phyloP scores from a whole-genome alignment of 2,113 vertebrate species.

The Austrofundulus limnaeus region DNA sequence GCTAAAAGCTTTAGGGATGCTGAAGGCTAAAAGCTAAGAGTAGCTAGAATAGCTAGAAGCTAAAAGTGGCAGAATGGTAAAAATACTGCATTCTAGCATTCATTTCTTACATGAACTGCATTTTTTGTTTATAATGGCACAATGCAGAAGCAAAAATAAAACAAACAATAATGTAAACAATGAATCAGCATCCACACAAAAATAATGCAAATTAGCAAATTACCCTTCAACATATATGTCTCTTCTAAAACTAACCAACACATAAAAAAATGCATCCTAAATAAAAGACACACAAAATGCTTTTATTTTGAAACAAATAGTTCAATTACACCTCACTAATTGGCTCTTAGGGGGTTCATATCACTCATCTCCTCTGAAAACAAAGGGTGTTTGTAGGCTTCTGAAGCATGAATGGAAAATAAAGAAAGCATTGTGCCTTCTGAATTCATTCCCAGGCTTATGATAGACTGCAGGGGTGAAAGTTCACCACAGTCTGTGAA shows the following conservation, averaged over 20 bases:
- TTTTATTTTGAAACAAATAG: slow-evolving; percentile 19
- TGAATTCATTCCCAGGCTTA: slow-evolving; percentile 44
- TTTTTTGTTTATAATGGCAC: too few relatives aligned
- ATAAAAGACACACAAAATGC: neutral
- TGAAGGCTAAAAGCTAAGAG: too few relatives aligned
- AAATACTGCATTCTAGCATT: too few relatives aligned
- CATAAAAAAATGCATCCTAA: neutral
- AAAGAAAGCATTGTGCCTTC: slow-evolving; percentile 64
- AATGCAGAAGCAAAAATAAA: too few relatives aligned
- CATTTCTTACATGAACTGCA: too few relatives aligned
- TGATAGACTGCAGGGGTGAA: slow-evolving; percentile 45
- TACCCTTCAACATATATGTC: too few relatives aligned
- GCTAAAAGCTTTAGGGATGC: too few relatives aligned
- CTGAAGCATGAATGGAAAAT: slow-evolving; percentile 45
- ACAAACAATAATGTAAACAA: too few relatives aligned
- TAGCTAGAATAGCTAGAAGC: too few relatives aligned
- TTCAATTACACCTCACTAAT: slow-evolving; percentile 10
- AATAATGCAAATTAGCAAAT: too few relatives aligned
- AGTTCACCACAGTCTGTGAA: slow-evolving; percentile 48
- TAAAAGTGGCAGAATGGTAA: too few relatives aligned
- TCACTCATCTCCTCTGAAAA: slow-evolving; percentile 27
- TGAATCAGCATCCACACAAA: too few relatives aligned
- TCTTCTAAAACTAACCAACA: neutral
- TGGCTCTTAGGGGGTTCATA: neutral
- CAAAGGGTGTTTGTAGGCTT: slow-evolving; percentile 20